A percentile compares a stretch with the other conserved stretches of the same genome.
Conservation (phyloP, 2,888 invertebrate genomes). For the Acanthosoma haemorrhoidale region DNA sequence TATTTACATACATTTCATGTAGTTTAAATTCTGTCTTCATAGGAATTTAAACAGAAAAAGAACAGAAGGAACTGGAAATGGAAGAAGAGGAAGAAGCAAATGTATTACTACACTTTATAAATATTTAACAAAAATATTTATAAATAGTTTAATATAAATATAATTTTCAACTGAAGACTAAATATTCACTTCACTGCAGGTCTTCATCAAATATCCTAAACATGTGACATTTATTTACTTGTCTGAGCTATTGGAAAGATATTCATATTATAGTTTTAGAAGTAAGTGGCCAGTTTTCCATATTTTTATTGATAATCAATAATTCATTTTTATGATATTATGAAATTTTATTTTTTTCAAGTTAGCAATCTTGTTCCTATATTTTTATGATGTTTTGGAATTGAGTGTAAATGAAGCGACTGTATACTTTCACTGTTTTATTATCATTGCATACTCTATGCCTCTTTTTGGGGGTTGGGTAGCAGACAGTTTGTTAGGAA, state of each 20-base stretch:
- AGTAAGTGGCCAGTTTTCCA: not conserved
- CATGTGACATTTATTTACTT: not conserved
- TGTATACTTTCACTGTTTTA: not conserved
- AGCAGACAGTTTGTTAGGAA: slow-evolving; percentile 10
- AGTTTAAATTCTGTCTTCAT: too few species aligned
- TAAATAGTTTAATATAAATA: too few species aligned
- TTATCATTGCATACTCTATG: not conserved
- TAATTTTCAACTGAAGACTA: too few species aligned
- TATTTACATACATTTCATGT: too few species aligned
- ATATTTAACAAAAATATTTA: too few species aligned
- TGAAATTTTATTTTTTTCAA: not conserved
- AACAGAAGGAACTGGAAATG: too few species aligned
- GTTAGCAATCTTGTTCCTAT: slow-evolving; percentile 13
- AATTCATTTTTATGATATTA: not conserved
- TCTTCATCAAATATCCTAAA: not conserved
- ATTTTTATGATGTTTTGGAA: not conserved
- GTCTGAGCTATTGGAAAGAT: slow-evolving; percentile 15
- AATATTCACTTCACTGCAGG: too few species aligned
- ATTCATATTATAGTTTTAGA: not conserved
- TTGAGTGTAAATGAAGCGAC: slow-evolving; percentile 1
- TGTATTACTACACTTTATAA: too few species aligned
- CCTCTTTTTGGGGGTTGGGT: slow-evolving; percentile 16
- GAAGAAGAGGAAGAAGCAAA: too few species aligned
- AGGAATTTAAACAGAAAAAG: too few species aligned
- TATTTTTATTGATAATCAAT: not conserved